These are phyloP conservation scores for Melipona quadrifasciata DNA, from an alignment of 1,140 invertebrate species.

Conservation along the genomic window DNA sequence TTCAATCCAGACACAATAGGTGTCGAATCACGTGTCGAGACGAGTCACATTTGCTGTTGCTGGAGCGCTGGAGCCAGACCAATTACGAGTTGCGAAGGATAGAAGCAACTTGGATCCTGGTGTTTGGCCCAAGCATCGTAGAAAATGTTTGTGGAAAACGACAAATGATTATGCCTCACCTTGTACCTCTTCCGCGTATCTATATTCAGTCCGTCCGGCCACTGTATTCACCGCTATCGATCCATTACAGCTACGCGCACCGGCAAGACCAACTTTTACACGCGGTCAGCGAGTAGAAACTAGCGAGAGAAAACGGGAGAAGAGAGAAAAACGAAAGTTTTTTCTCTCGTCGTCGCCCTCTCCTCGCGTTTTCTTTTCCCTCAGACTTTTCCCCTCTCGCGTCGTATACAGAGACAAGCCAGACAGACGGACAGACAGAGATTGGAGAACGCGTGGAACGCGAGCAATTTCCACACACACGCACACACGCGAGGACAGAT, in stretches of 20 bases:
- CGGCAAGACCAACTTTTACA: conserved; percentile 37
- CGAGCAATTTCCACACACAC: too few species aligned
- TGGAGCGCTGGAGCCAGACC: neutral
- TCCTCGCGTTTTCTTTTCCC: neutral
- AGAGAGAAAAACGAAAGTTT: neutral
- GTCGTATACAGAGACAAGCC: too few species aligned
- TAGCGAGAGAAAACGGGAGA: neutral
- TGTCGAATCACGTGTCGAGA: too few species aligned
- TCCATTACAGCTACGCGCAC: conserved; percentile 55
- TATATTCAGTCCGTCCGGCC: conserved; percentile 62
- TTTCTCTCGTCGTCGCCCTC: neutral
- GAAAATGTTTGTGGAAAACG: conserved; percentile 46
- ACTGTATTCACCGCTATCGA: conserved; percentile 62
- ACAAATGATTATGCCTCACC: conserved; percentile 66
- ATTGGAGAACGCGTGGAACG: too few species aligned
- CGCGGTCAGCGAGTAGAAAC: conserved; percentile 6
- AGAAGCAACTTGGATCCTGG: neutral
- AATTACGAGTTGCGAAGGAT: neutral
- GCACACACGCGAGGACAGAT: too few species aligned
- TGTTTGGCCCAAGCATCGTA: neutral
- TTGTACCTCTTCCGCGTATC: conserved; percentile 64
- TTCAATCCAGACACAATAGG: too few species aligned
- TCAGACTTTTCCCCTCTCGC: too few species aligned
- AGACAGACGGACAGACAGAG: too few species aligned
- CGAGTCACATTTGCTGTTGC: too few species aligned